Evolutionary conservation across 2,888 invertebrate species (phyloP).

Genomic region (Brachynemurus nebulosus): DNA sequence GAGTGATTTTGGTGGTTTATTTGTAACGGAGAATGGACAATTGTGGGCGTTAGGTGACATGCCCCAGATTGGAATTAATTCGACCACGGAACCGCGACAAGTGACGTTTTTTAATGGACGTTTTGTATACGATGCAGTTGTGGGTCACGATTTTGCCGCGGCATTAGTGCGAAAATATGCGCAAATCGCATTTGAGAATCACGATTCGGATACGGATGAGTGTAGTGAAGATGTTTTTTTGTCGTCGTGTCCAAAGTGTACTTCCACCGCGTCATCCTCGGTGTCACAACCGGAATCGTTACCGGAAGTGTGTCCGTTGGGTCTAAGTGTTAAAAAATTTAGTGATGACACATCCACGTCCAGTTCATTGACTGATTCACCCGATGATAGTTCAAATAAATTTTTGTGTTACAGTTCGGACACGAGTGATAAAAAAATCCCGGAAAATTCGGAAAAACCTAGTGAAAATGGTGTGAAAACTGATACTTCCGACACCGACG

Average conservation of each 20-base stretch:
- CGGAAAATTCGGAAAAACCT: background rate
- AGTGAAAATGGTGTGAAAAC: conserved; percentile 5
- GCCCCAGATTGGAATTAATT: conserved; percentile 49
- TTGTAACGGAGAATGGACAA: conserved; percentile 50
- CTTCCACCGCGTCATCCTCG: conserved; percentile 40
- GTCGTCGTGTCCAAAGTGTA: conserved; percentile 50
- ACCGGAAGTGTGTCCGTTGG: conserved; percentile 45
- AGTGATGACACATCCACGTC: conserved; percentile 38
- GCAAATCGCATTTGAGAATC: conserved; percentile 25
- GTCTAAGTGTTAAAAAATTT: conserved; percentile 42
- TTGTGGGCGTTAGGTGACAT: conserved; percentile 56
- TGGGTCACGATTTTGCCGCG: conserved; percentile 66
- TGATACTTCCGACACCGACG: background rate
- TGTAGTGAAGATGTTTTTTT: conserved; percentile 49
- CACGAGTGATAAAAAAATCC: background rate
- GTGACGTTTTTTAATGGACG: conserved; percentile 55
- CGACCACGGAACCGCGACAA: conserved; percentile 41
- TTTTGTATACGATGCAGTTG: conserved; percentile 51
- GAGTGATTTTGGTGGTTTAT: conserved; percentile 47
- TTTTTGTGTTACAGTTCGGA: background rate
- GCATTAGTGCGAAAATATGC: conserved; percentile 50
- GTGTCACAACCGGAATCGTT: conserved; percentile 44
- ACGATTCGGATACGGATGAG: conserved; percentile 42
- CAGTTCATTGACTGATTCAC: too few relatives aligned
- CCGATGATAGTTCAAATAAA: background rate